Evolutionary conservation across 1,140 invertebrate species (phyloP), one percentile per base, ranked within the genome.

Genomic region (Drosophila asahinai): DNA sequence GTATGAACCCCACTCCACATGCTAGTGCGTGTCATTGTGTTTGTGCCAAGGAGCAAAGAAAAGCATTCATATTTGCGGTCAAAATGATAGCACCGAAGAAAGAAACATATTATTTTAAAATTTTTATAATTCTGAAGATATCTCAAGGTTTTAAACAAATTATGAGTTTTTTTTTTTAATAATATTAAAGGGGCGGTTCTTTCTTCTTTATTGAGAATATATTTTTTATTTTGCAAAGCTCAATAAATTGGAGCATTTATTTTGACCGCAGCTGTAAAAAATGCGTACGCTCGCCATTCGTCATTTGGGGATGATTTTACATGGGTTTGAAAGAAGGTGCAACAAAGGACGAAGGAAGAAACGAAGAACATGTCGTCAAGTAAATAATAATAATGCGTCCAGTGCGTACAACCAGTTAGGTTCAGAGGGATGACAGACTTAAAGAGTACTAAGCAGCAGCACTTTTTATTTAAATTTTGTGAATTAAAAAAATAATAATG

Each of bases 371-470:
- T 55, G 33, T 55, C 33, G 52, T 11, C 33, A 55, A 55, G 52
- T 55, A 55, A 55, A 55, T 55, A 55, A 55, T 38, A 22, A 55
- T 55, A 55, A 55, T 55, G 52, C 52, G 52, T 54, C 17, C 52
- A 19, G 19, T 36, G 52, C 52, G 52, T 55, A 14, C 7, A 14
- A 15, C 7, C 8, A 14, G 22, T 38, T 8, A 55, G 14, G 19
- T 55, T 38, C 2, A 55, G 12, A 36, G 51, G 51, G 51, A 19
- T 38, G 52, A 22, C 17, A 55, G 12, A 19, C 19, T 55, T 55
- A 22, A 2, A 38, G 33, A 22, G 33, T 8, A 38, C 17, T 19
- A 8, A 12, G 30, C 2, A 36, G 30, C 22, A 38, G 17, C 12
- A 15, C 17, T 2, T 55, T 19, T 52, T 33, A 8, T 52, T 52